Base-by-base conservation (phyloP, 1,140 invertebrate species). In the Zaprionus davidi region DNA sequence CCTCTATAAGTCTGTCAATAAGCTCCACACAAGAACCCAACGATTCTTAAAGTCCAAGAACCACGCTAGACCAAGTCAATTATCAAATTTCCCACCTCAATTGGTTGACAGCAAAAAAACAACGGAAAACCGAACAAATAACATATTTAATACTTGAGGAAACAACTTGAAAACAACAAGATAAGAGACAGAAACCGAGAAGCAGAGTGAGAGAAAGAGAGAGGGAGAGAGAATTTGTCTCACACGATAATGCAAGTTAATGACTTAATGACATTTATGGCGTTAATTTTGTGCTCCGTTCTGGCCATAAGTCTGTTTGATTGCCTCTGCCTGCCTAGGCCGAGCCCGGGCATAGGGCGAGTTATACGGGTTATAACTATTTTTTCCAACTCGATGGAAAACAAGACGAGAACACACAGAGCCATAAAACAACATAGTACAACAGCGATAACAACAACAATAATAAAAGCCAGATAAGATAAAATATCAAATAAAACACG, bases 261-360 rank as follows among this genome's bases (percentile, higher is more conserved):
- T 84, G 84, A 87, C 62, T 87, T 87, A 81, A 87, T 87, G 84
- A 79, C 77, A 84, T 90, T 88, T 84, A 73, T 78, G 81, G 69
- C 56, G 56, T 74, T 76, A 76, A 76, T 70, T 70, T 80, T 63
- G 36, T 58, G 7, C 36, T 76, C n/a, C 65, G 41, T 34, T 31
- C n/a, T 58, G 49, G 66, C 31, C 26, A 55, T 73, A 83, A 85
- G 82, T 76, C 75, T 64, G 58, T 69, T 68, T 77, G 44, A 70
- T 68, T 67, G 55, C 24, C 68, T 49, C 0, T 28, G 26, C 6
- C 26, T 28, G 26, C 26, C 31, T 34, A 34, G 31, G 58, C 22
- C 17, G 46, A n/a, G 38, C 28, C 56, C 51, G 38, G 63, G 34
- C 64, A 44, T 56, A 36, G 36, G 58, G 22, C 15, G 58, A n/a